Percentiles rank a stretch among this genome's conserved stretches.
These are phyloP conservation scores for Vulpes ferrilata DNA, from an alignment of 2,113 vertebrate genomes.

Conservation along the genomic window DNA sequence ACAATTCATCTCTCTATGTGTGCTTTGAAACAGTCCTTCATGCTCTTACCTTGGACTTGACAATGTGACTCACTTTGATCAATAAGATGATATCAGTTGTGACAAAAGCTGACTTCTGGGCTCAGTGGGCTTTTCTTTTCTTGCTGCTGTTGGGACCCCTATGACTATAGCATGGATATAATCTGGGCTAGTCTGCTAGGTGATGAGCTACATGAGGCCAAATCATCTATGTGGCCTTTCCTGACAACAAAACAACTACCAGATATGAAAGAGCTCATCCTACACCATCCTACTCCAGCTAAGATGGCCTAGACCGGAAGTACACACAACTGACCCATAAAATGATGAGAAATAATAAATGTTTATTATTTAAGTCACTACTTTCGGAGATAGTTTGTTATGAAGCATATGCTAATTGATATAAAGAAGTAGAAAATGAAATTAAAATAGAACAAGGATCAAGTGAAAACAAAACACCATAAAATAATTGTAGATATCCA, in stretches of 20 bases:
- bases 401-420: neutral
- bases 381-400: conserved; percentile 1
- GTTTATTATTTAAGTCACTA: neutral
- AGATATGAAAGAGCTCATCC: neutral
- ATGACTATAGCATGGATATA: too few relatives aligned
- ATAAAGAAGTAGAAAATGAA: neutral
- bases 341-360: neutral
- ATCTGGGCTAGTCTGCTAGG: neutral
- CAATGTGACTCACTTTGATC: neutral
- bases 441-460: conserved; percentile 46
- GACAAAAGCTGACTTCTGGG: neutral
- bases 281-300: neutral
- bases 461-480: neutral
- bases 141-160: neutral
- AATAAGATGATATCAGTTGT: neutral
- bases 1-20: neutral
- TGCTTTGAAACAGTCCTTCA: neutral
- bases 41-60: neutral
- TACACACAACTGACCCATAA: neutral
- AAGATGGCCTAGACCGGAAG: neutral
- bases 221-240: neutral
- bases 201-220: neutral
- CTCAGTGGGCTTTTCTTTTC: neutral
- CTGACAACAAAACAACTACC: neutral
- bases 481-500: neutral